A percentile compares a stretch with the other conserved stretches of the same genome.
These are phyloP conservation scores for Emydocephalus ijimae DNA, from an alignment of 2,113 vertebrate genomes.

Conservation along the genomic window DNA sequence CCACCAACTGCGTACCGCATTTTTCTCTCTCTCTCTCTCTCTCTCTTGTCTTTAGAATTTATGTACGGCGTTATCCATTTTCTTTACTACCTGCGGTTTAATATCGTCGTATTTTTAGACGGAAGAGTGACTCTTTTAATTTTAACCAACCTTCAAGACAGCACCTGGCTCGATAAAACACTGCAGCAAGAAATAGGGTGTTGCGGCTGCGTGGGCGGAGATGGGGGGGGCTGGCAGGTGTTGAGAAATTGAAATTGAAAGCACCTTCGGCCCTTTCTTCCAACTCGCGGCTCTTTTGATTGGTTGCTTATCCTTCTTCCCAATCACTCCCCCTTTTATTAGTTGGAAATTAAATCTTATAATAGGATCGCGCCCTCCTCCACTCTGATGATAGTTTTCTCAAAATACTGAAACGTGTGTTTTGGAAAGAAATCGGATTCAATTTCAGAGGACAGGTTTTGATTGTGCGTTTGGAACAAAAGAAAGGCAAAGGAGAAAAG, in stretches of 20 bases:
- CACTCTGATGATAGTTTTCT: background rate
- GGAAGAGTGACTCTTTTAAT: background rate
- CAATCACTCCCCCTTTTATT: background rate
- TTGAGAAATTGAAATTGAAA: background rate
- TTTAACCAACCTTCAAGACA: background rate
- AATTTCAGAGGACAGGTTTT: background rate
- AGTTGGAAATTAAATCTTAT: background rate
- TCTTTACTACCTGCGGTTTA: background rate
- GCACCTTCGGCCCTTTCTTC: background rate
- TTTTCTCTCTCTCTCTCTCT: too few species aligned
- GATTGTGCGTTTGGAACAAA: background rate
- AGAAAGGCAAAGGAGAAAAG: background rate
- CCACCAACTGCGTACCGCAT: background rate
- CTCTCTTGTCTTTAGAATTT: background rate
- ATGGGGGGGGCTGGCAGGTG: too few species aligned
- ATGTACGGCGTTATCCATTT: background rate
- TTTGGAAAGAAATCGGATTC: background rate
- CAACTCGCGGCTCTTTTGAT: background rate
- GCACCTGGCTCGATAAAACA: accelerated
- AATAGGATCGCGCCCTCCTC: constrained; percentile 1
- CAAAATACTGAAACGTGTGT: background rate
- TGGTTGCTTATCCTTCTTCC: background rate
- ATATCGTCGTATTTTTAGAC: background rate
- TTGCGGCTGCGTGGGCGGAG: background rate
- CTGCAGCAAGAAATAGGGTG: background rate